Evolutionary conservation across 2,113 vertebrate species (phyloP).

Genomic region (Lucifuga dentata): DNA sequence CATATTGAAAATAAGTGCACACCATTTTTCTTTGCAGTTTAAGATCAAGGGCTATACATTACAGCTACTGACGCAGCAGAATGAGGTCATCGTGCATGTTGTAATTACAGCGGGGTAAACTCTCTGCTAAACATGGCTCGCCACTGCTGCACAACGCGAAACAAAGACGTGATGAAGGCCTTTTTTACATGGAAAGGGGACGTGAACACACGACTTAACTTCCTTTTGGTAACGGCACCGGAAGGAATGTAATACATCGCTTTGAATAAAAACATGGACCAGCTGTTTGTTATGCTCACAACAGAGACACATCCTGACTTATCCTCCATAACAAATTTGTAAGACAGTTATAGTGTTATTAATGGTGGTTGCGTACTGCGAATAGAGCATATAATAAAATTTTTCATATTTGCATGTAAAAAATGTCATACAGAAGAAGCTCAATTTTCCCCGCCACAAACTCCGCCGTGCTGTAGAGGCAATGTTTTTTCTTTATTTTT

Average conservation of each 20-base stretch:
- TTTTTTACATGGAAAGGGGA: background rate
- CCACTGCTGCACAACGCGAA: slow-evolving; percentile 37
- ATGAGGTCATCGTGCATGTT: slow-evolving; percentile 73
- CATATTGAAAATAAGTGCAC: slow-evolving; percentile 68
- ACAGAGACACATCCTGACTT: slow-evolving; percentile 37
- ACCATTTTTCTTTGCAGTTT: slow-evolving; percentile 64
- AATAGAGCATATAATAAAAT: slow-evolving; percentile 45
- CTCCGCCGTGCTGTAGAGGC: slow-evolving; percentile 33
- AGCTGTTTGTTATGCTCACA: slow-evolving; percentile 13
- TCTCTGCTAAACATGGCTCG: slow-evolving; percentile 4
- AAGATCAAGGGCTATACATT: slow-evolving; percentile 69
- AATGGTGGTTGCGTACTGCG: slow-evolving; percentile 48
- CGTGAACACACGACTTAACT: background rate
- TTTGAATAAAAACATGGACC: slow-evolving; percentile 27
- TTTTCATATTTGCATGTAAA: slow-evolving; percentile 49
- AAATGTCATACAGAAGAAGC: slow-evolving; percentile 52
- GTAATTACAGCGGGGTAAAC: slow-evolving; percentile 74
- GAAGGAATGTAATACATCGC: slow-evolving; percentile 43
- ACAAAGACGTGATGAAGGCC: background rate
- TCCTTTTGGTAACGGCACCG: slow-evolving; percentile 12
- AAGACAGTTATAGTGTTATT: slow-evolving; percentile 36
- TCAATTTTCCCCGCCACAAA: slow-evolving; percentile 48
- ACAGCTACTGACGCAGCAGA: slow-evolving; percentile 70
- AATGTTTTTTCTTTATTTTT: background rate
- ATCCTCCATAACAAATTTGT: slow-evolving; percentile 15